A percentile compares a stretch with the other conserved stretches of the same genome.
These are phyloP conservation scores for Chloropsis hardwickii DNA, from an alignment of 2,113 vertebrate species.

Conservation along the genomic window DNA sequence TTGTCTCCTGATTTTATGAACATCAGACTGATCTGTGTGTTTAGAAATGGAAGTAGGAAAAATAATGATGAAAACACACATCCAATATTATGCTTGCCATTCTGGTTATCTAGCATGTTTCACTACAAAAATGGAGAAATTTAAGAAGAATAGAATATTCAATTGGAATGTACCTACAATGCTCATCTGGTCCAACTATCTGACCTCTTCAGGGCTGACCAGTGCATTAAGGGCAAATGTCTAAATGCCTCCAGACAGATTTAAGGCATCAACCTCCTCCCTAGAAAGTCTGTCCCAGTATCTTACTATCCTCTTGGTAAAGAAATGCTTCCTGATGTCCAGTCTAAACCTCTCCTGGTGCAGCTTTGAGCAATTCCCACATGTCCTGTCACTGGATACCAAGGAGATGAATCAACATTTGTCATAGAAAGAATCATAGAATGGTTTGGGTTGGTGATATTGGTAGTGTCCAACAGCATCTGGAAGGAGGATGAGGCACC, in stretches of 20 bases:
- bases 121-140: not conserved
- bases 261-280: not conserved
- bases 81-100: not conserved
- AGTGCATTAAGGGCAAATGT: not conserved
- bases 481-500: not conserved
- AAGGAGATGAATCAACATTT: not conserved
- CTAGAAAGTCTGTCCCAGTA: not conserved
- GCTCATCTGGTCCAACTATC: not conserved
- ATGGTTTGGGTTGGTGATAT: not conserved
- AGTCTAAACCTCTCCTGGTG: not conserved
- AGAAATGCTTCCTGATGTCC: not conserved
- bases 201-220: not conserved
- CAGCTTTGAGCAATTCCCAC: not conserved
- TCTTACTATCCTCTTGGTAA: not conserved
- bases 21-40: not conserved
- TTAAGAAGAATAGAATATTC: not conserved
- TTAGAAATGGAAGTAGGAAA: not conserved
- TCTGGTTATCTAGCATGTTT: not conserved
- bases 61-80: not conserved
- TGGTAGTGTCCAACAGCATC: not conserved
- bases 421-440: not conserved
- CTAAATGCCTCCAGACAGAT: not conserved
- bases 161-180: not conserved
- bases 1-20: conserved; percentile 1
- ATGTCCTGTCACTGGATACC: not conserved